phyloP scores from a whole-genome alignment of 1,140 invertebrate genomes.

The Heliconius hewitsoni region DNA sequence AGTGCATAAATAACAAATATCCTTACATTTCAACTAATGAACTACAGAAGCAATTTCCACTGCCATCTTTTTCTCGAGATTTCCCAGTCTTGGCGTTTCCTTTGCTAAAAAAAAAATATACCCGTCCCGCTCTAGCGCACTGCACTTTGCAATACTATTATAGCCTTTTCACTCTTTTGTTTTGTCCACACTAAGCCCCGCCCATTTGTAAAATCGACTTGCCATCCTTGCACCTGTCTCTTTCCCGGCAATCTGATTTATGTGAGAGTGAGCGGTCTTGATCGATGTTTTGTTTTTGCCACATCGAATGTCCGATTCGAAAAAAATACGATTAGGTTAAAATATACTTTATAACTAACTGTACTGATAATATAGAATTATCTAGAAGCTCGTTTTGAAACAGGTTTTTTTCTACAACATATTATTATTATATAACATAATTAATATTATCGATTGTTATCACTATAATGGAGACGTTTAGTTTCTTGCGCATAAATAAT shows the following conservation, averaged over 20 bases:
- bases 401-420: constrained; percentile 29
- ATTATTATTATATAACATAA: constrained; percentile 62
- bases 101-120: constrained; percentile 55
- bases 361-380: constrained; percentile 70
- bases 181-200: constrained; percentile 76
- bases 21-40: constrained; percentile 16
- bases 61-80: constrained; percentile 46
- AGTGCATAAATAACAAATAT: constrained; percentile 20
- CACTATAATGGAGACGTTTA: constrained; percentile 61
- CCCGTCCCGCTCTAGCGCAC: constrained; percentile 57
- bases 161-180: constrained; percentile 79
- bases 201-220: constrained; percentile 80
- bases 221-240: constrained; percentile 74
- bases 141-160: constrained; percentile 72
- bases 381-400: constrained; percentile 44
- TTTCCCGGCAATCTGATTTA: constrained; percentile 77
- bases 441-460: constrained; percentile 10
- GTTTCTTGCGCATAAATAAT: constrained; percentile 23
- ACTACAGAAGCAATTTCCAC: constrained; percentile 18
- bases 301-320: constrained; percentile 50
- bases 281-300: constrained; percentile 60
- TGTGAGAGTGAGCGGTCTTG: constrained; percentile 77
- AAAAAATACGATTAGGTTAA: constrained; percentile 50
- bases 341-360: constrained; percentile 47
- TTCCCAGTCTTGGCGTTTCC: constrained; percentile 71